These are phyloP conservation scores for Tetragnatha versicolor DNA, from an alignment of 1,140 invertebrate species.

Conservation along the genomic window DNA sequence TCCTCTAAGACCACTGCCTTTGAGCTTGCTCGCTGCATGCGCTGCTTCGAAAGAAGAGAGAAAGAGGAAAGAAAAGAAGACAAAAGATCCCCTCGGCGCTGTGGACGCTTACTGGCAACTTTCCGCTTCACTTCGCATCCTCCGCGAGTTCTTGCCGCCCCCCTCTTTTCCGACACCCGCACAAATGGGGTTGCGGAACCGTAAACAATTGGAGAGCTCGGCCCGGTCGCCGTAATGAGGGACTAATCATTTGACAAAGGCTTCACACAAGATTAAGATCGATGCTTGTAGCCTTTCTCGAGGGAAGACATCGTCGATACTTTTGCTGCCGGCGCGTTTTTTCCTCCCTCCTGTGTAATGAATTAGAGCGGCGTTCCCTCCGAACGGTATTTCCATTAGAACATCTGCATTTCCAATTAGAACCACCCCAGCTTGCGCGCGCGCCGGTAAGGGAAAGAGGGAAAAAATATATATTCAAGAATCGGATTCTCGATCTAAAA, in stretches of 20 bases:
- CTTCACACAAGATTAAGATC: conserved; percentile 55
- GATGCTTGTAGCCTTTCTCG: conserved; percentile 29
- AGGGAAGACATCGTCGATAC: conserved; percentile 45
- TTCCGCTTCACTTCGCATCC: conserved; percentile 44
- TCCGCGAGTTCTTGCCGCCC: not conserved
- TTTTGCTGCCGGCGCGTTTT: conserved; percentile 16
- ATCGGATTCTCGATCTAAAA: conserved; percentile 51
- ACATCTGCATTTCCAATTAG: conserved; percentile 56
- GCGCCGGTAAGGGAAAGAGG: not conserved
- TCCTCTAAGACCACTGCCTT: not conserved
- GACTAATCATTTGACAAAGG: conserved; percentile 56
- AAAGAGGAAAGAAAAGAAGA: conserved; percentile 49
- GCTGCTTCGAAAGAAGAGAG: conserved; percentile 30
- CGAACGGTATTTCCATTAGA: conserved; percentile 46
- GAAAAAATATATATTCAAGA: conserved; percentile 40
- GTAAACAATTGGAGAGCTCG: conserved; percentile 52
- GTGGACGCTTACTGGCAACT: conserved; percentile 53
- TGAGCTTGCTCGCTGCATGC: conserved; percentile 46
- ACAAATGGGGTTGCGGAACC: conserved; percentile 55
- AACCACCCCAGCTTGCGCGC: conserved; percentile 1
- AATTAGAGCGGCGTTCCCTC: conserved; percentile 43
- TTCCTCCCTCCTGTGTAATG: conserved; percentile 42
- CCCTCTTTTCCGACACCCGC: conserved; percentile 50
- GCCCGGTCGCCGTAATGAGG: conserved; percentile 31
- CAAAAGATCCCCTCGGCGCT: conserved; percentile 41